Evolutionary conservation across 2,797 vertebrate genomes (phyloP).

Genomic region (Rhynchonycteris naso): DNA sequence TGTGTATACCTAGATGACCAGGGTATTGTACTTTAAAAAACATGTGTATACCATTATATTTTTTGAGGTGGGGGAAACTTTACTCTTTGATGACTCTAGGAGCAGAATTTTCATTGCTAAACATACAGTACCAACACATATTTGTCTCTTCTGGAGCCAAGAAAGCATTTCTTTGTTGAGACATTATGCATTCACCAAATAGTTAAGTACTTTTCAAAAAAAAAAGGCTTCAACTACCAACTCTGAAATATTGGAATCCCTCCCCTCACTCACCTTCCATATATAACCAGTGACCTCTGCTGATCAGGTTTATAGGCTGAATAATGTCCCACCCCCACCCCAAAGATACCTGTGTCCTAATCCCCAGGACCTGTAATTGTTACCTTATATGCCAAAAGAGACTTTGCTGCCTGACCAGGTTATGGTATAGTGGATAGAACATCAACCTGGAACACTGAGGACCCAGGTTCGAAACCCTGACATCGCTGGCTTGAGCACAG

Average conservation of each 20-base stretch:
- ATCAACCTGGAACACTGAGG: too few species aligned
- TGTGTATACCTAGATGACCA: neutral
- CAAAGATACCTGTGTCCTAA: neutral
- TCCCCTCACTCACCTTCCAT: neutral
- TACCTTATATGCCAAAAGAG: neutral
- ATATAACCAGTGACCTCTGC: neutral
- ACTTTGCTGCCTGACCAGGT: neutral
- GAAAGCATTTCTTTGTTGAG: slow-evolving; percentile 26
- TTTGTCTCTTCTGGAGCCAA: neutral
- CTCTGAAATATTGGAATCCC: neutral
- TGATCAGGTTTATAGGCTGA: neutral
- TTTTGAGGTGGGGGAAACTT: neutral
- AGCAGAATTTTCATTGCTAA: slow-evolving; percentile 32
- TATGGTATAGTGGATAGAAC: too few species aligned
- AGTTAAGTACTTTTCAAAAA: neutral
- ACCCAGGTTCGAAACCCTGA: too few species aligned
- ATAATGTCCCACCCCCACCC: neutral
- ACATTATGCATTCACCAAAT: neutral
- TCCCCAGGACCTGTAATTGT: neutral
- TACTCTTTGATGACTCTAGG: slow-evolving; percentile 28
- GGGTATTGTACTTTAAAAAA: neutral
- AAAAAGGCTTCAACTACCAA: neutral
- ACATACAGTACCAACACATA: neutral
- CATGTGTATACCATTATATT: neutral
- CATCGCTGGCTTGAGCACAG: too few species aligned